Conservation (phyloP, 2,797 vertebrate species). For the Paramormyrops hopkinsi region DNA sequence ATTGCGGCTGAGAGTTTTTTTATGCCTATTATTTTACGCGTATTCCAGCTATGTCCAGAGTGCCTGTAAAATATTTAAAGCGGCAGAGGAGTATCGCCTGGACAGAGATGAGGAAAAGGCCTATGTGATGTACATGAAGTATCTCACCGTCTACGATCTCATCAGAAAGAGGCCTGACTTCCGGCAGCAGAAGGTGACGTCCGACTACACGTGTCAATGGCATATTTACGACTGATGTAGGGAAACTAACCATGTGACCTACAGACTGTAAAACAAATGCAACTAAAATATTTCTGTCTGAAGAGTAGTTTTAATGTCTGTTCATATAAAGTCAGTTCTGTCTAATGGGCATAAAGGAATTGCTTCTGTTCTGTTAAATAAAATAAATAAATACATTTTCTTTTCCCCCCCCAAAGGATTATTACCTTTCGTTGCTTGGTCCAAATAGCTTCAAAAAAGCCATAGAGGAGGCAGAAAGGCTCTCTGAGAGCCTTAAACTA, state of each 20-base stretch:
- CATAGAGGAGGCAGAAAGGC: conserved; percentile 93
- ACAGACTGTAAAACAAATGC: not conserved
- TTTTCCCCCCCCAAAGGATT: conserved; percentile 68
- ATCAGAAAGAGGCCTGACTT: conserved; percentile 92
- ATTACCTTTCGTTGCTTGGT: conserved; percentile 81
- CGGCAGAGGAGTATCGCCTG: conserved; percentile 85
- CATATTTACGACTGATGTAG: not conserved
- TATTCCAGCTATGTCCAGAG: conserved; percentile 82
- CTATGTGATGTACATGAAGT: conserved; percentile 97
- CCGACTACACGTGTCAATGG: not conserved
- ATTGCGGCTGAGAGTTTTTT: not conserved
- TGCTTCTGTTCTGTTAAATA: not conserved
- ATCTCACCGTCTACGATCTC: conserved; percentile 83
- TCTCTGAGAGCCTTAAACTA: conserved; percentile 94
- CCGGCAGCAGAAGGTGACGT: conserved; percentile 82
- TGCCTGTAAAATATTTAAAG: conserved; percentile 92
- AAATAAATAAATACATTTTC: not conserved
- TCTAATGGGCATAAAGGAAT: not conserved
- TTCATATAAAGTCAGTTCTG: not conserved
- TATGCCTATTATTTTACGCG: not conserved
- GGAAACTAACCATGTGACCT: not conserved
- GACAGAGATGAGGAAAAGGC: conserved; percentile 93
- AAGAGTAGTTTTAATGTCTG: not conserved
- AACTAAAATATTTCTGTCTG: not conserved
- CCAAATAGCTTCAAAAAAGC: conserved; percentile 86